Evolutionary conservation across 2,797 vertebrate species (phyloP).

Genomic region (Mus caroli): DNA sequence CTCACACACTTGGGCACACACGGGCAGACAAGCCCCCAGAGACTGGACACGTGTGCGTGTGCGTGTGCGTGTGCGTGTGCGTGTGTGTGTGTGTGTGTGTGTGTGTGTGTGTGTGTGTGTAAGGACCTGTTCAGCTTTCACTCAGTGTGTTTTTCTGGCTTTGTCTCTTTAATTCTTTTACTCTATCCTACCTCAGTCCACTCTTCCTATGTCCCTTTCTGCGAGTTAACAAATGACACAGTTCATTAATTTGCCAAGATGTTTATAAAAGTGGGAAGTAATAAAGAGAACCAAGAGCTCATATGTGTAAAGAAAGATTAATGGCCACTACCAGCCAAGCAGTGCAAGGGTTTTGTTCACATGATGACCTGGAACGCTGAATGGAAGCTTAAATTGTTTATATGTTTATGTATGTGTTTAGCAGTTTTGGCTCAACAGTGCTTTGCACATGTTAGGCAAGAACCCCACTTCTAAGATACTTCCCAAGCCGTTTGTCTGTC

Average conservation of each 20-base stretch:
- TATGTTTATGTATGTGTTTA: neutral
- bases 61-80: too few relatives aligned
- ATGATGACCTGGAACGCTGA: slow-evolving; percentile 16
- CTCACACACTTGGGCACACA: neutral
- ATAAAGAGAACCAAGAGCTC: neutral
- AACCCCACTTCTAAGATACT: neutral
- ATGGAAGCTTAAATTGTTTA: neutral
- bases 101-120: too few relatives aligned
- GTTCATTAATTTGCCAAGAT: slow-evolving; percentile 50
- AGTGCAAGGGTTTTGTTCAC: neutral
- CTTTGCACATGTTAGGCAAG: neutral
- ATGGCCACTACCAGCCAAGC: neutral
- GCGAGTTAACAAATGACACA: slow-evolving; percentile 46
- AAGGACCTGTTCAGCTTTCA: neutral
- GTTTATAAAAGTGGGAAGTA: slow-evolving; percentile 32
- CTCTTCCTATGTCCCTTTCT: neutral
- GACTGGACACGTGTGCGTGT: neutral
- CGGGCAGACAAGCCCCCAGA: neutral
- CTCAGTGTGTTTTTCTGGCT: neutral
- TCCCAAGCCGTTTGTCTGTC: neutral
- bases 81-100: neutral
- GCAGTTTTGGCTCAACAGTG: neutral
- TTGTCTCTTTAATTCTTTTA: neutral
- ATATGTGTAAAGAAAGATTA: neutral
- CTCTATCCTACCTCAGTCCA: neutral